Evolutionary conservation across 2,113 vertebrate species (phyloP).

Genomic region (Paramisgurnus dabryanus): DNA sequence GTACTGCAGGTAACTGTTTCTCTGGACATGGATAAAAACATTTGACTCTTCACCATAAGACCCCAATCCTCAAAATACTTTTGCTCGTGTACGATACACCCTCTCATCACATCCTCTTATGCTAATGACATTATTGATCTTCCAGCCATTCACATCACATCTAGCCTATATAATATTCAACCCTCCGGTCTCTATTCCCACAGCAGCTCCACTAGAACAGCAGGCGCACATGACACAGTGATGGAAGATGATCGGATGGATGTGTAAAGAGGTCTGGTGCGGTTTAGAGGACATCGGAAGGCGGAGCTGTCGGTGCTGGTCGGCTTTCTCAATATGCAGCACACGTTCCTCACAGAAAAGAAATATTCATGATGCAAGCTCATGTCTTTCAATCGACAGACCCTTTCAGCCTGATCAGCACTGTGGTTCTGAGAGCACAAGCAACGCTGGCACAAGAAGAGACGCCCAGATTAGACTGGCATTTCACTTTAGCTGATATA

Average conservation of each 20-base stretch:
- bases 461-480: constrained; percentile 38
- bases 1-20: too few relatives aligned
- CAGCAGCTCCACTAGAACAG: background rate
- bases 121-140: constrained; percentile 19
- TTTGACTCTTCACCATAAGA: too few relatives aligned
- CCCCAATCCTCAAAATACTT: background rate
- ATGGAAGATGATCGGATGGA: constrained; percentile 42
- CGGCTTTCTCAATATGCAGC: constrained; percentile 19
- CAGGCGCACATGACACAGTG: constrained; percentile 6
- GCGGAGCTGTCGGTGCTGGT: background rate
- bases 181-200: constrained; percentile 16
- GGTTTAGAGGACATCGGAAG: background rate
- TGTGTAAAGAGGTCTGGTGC: background rate
- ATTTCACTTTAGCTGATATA: constrained; percentile 39
- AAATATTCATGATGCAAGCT: constrained; percentile 52
- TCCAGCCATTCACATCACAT: constrained; percentile 6
- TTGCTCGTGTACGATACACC: background rate
- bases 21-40: too few relatives aligned
- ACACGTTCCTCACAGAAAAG: constrained; percentile 1
- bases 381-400: constrained; percentile 52
- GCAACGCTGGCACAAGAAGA: constrained; percentile 34
- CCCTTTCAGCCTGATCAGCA: constrained; percentile 53
- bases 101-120: constrained; percentile 12
- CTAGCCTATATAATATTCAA: constrained; percentile 11
- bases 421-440: constrained; percentile 28